These are phyloP conservation scores for Coenonympha arcania DNA, from an alignment of 2,888 invertebrate genomes.

Conservation along the genomic window DNA sequence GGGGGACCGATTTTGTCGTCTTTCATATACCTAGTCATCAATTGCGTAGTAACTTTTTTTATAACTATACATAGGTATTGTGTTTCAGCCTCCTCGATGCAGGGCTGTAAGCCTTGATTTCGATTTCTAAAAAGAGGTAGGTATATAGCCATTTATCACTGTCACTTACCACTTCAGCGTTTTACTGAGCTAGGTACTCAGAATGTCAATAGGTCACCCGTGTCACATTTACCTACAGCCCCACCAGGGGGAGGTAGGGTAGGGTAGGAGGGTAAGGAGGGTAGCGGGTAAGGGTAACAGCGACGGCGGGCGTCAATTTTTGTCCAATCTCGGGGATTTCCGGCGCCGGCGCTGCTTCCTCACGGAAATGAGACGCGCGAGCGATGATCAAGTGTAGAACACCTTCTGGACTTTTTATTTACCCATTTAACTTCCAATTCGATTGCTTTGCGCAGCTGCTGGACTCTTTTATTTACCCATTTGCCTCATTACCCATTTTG, in stretches of 20 bases:
- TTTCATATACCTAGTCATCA: no score
- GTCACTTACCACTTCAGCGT: no score
- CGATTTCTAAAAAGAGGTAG: no score
- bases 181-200: no score
- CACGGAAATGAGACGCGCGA: constrained; percentile 45
- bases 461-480: no score
- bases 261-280: constrained; percentile 11
- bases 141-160: no score
- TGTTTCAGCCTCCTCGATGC: no score
- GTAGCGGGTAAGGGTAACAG: neutral
- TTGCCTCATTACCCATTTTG: no score
- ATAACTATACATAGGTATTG: no score
- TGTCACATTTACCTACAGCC: neutral
- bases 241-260: neutral
- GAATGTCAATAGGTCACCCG: neutral
- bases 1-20: no score
- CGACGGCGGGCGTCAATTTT: constrained; percentile 52
- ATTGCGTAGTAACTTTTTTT: no score
- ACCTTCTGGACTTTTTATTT: neutral
- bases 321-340: constrained; percentile 67
- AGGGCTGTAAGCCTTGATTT: no score
- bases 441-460: neutral
- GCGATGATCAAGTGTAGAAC: constrained; percentile 7
- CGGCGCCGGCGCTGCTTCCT: constrained; percentile 51
- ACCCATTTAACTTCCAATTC: neutral